Evolutionary conservation across 2,797 vertebrate genomes (phyloP).

Genomic region (Mus minutoides): DNA sequence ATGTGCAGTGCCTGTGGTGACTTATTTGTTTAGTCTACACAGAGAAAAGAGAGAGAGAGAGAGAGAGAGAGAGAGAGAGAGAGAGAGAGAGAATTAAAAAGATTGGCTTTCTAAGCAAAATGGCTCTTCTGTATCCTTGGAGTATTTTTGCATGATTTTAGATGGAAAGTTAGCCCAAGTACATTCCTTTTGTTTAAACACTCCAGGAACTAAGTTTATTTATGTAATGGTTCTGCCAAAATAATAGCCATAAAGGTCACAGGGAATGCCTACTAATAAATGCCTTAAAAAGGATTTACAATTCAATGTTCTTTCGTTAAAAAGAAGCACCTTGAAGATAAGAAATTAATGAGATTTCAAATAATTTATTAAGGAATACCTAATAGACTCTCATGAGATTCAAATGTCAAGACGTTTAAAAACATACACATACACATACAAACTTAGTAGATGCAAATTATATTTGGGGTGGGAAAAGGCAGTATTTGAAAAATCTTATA

Average conservation of each 20-base stretch:
- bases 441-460: slow-evolving; percentile 78
- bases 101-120: slow-evolving; percentile 80
- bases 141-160: slow-evolving; percentile 69
- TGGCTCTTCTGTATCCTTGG: slow-evolving; percentile 67
- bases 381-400: slow-evolving; percentile 71
- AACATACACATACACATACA: slow-evolving; percentile 42
- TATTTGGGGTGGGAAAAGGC: slow-evolving; percentile 49
- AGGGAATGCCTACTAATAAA: slow-evolving; percentile 75
- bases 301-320: slow-evolving; percentile 66
- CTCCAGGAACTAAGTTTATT: slow-evolving; percentile 79
- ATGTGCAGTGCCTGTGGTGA: slow-evolving; percentile 79
- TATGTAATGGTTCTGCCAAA: slow-evolving; percentile 78
- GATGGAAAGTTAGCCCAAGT: slow-evolving; percentile 72
- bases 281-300: slow-evolving; percentile 77
- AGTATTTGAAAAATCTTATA: slow-evolving; percentile 78
- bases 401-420: slow-evolving; percentile 79
- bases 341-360: slow-evolving; percentile 81
- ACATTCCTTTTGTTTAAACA: slow-evolving; percentile 79
- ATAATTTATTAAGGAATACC: slow-evolving; percentile 76
- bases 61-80: no score
- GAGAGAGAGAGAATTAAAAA: slow-evolving; percentile 74
- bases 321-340: slow-evolving; percentile 72
- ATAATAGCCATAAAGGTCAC: slow-evolving; percentile 81
- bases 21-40: slow-evolving; percentile 75
- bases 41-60: background rate